Evolutionary conservation across 1,140 invertebrate species (phyloP), one percentile per base, ranked within the genome.

Genomic region (Meloidogyne exigua): DNA sequence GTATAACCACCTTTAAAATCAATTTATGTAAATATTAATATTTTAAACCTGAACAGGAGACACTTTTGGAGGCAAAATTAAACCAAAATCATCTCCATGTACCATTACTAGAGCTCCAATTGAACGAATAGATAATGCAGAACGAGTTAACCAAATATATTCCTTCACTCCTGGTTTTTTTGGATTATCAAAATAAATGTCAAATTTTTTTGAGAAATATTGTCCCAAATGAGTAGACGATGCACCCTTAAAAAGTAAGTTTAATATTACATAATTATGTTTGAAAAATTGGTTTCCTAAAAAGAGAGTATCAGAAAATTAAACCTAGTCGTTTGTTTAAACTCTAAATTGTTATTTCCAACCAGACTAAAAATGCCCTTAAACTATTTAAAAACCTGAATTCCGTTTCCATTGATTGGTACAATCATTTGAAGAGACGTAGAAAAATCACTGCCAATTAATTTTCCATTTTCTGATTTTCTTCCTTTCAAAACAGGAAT

Each of bases 151-250:
- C 88, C 92, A 98, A 5, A 95, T 94, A 88, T 91, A 96, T n/a
- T 71, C 73, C 21, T 76, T 76, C 32, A 69, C 39, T 26, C 68
- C 71, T n/a, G 68, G 32, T 7, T 93, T 95, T 78, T 93, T 92
- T 3, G 93, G 94, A 88, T 97, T 93, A 88, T 99, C 95, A 85
- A 92, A 95, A 7, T 93, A 90, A 78, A 99, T 96, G 79, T 98
- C 94, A 89, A 99, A 99, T 95, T 99, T 99, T 89, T 96, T 96
- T 0, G 95, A 96, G 87, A 99, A 99, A 88, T 99, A 99, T 89
- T 98, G 96, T 0, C 96, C 97, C 28, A 99, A 89, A 88, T 97
- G 94, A 90, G 99, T 96, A 77, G 95, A 98, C 0, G 97, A 99
- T 0, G 92, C 97, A 36, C 95, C 95, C 91, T 92, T 64, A 70